A percentile compares a stretch with the other conserved stretches of the same genome.
These are phyloP conservation scores for Ophion ellenae DNA, from an alignment of 2,888 invertebrate species.

Conservation along the genomic window DNA sequence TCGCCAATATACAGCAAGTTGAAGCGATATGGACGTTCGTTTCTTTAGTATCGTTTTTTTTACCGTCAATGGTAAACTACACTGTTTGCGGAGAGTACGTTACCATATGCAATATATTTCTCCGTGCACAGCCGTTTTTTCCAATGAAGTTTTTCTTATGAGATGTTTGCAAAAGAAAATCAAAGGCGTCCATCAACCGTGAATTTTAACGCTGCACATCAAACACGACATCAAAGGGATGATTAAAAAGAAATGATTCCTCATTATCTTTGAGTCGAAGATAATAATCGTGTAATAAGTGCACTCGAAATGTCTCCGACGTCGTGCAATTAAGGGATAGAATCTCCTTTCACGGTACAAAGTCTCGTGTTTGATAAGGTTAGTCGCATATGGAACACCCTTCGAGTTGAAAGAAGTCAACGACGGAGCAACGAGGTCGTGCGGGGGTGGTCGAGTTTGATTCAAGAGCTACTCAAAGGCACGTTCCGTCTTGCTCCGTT, in stretches of 20 bases:
- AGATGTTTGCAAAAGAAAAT: not conserved
- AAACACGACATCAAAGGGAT: not conserved
- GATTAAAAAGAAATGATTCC: not conserved
- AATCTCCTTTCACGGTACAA: not conserved
- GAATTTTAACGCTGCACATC: not conserved
- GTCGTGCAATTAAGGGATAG: not conserved
- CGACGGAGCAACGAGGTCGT: not conserved
- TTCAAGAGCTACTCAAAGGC: slow-evolving; percentile 48
- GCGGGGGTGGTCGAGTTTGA: slow-evolving; percentile 2
- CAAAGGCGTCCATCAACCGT: not conserved
- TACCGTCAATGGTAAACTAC: not conserved
- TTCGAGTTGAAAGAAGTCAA: not conserved
- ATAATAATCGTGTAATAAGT: not conserved
- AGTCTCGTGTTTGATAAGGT: slow-evolving; percentile 33
- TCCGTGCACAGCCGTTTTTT: not conserved
- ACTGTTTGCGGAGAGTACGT: not conserved
- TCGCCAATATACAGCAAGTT: not conserved
- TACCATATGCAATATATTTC: not conserved
- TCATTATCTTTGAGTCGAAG: not conserved
- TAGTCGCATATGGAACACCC: slow-evolving; percentile 6
- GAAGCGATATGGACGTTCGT: not conserved
- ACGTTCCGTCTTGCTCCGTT: slow-evolving; percentile 25
- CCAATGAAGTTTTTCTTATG: not conserved
- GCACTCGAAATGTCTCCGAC: not conserved
- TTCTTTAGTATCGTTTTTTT: not conserved